Evolutionary conservation across 2,888 invertebrate species (phyloP), one percentile per base, ranked within the genome.

Genomic region (Apantesis nais): DNA sequence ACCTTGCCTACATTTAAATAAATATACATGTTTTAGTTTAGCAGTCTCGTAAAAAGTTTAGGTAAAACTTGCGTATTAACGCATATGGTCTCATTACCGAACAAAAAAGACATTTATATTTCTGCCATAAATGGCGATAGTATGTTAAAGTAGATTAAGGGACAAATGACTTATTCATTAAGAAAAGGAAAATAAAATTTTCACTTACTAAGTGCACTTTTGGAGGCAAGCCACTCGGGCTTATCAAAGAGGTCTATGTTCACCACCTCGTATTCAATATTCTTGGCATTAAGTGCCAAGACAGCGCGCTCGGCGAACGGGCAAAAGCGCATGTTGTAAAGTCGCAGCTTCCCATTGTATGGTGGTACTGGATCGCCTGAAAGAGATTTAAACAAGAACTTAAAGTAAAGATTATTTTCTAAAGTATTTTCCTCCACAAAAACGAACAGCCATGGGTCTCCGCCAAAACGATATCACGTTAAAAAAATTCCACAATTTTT

Each of bases 271-370:
- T 97, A 97, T 94, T 97, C 97, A 74, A 98, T 95, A 80, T 96
- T 96, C 89, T 98, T 98, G 7, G 97, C 97, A 78, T 97, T 96
- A 63, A 98, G 92, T 0, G 97, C 96, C 34, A 98, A 93, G 80
- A 97, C 96, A 4, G 96, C 96, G 68, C 98, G 95, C 79, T 98
- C 97, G 0, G 98, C 97, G 85, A 95, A 98, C 0, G 98, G 98
- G 82, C 98, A 98, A 89, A 97, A 98, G 66, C 97, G 96, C 97
- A 98, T 98, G 75, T 97, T 97, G 88, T 97, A 98, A 9, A 98
- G 89, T 7, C 97, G 96, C 52, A 97, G 87, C 85, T 96, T 96
- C 9, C 97, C 97, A 83, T 95, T 95, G 76, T 96, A 91, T 0
- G 96, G 95, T 0, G 97, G 97, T 41, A 95, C 89, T 34, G 93